These are phyloP conservation scores for Haemorhous mexicanus DNA, from an alignment of 2,113 vertebrate species.

Conservation along the genomic window DNA sequence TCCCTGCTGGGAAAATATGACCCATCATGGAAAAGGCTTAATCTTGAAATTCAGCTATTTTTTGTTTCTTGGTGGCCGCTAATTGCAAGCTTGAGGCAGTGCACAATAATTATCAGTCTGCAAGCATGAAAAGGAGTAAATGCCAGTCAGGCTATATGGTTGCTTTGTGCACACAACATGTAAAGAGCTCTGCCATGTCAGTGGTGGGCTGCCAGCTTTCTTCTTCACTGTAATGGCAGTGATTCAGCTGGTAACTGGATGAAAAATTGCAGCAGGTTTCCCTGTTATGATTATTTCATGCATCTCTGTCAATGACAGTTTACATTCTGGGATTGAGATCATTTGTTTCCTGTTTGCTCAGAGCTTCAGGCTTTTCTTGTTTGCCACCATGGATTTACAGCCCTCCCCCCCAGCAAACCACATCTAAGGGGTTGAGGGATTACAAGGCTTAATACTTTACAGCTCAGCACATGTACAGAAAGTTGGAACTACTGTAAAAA, in stretches of 20 bases:
- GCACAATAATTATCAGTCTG: slow-evolving; percentile 85
- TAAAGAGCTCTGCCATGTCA: slow-evolving; percentile 37
- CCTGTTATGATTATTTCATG: slow-evolving; percentile 68
- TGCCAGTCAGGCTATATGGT: slow-evolving; percentile 16
- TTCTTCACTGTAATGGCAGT: background rate
- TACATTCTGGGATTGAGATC: slow-evolving; percentile 78
- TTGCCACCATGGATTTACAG: slow-evolving; percentile 82
- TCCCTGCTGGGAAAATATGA: slow-evolving; percentile 28
- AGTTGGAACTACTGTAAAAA: slow-evolving; percentile 80
- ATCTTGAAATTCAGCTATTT: slow-evolving; percentile 60
- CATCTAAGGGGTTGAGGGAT: slow-evolving; percentile 87
- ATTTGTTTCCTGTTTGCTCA: slow-evolving; percentile 92
- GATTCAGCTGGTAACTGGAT: slow-evolving; percentile 53
- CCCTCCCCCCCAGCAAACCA: slow-evolving; percentile 80
- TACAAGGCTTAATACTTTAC: slow-evolving; percentile 84
- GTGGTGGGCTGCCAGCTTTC: slow-evolving; percentile 15
- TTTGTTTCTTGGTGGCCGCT: slow-evolving; percentile 77
- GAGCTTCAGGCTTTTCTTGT: slow-evolving; percentile 84
- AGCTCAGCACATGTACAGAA: slow-evolving; percentile 60
- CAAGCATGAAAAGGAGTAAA: slow-evolving; percentile 75
- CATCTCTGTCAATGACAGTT: slow-evolving; percentile 74
- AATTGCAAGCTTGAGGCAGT: slow-evolving; percentile 86
- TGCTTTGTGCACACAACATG: slow-evolving; percentile 26
- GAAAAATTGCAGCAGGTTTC: slow-evolving; percentile 67
- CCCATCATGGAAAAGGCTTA: slow-evolving; percentile 11